phyloP scores from a whole-genome alignment of 2,888 invertebrate genomes.

The Herminia tarsipennalis region DNA sequence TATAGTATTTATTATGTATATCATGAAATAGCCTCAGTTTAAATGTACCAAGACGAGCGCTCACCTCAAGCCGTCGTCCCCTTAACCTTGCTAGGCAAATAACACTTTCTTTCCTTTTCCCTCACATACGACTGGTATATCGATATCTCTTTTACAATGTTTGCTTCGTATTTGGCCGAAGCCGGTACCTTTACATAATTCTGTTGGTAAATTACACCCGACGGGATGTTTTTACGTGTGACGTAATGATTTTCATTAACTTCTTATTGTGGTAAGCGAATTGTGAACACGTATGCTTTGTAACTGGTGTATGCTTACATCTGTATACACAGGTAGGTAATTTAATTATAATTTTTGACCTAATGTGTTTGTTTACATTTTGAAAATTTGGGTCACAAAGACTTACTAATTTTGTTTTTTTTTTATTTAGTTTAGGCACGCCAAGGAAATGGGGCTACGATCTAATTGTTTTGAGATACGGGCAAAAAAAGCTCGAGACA shows the following conservation, averaged over 20 bases:
- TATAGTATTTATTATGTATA: conserved; percentile 14
- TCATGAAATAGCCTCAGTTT: conserved; percentile 39
- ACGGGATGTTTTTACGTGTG: conserved; percentile 45
- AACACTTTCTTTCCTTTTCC: conserved; percentile 46
- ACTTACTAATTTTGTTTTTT: no score
- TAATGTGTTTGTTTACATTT: no score
- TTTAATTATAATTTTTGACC: no score
- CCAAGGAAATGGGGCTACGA: no score
- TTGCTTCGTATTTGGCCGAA: conserved; percentile 42
- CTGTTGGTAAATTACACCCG: conserved; percentile 45
- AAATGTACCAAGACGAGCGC: conserved; percentile 39
- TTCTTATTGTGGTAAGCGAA: conserved; percentile 29
- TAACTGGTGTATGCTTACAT: no score
- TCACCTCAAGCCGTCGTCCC: conserved; percentile 55
- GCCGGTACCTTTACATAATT: conserved; percentile 51
- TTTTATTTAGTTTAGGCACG: no score
- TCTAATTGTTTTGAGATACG: no score
- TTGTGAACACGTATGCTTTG: no score
- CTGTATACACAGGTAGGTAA: no score
- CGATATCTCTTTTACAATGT: conserved; percentile 41
- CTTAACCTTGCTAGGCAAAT: conserved; percentile 49
- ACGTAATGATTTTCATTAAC: conserved; percentile 39
- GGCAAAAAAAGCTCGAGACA: no score
- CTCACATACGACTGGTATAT: conserved; percentile 13
- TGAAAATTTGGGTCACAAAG: no score